Evolutionary conservation across 2,888 invertebrate species (phyloP).

Genomic region (Erannis defoliaria): DNA sequence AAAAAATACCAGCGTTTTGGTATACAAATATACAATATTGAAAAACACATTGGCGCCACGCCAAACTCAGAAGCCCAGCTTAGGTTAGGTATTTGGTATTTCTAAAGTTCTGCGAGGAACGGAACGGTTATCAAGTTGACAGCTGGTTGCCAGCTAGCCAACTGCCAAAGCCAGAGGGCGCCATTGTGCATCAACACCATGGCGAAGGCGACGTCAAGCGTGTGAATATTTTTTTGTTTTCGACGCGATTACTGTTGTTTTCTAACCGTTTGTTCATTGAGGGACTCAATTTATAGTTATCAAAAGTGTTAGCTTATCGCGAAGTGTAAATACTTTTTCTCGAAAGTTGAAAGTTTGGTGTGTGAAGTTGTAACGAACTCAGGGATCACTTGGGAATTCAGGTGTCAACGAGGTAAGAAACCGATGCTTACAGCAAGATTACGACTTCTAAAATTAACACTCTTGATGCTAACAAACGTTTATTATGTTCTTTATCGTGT

Average conservation of each 20-base stretch:
- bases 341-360: conserved; percentile 78
- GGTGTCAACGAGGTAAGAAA: conserved; percentile 87
- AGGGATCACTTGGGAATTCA: conserved; percentile 81
- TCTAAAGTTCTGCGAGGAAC: background rate
- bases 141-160: background rate
- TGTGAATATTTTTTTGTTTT: conserved; percentile 83
- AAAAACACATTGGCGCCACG: background rate
- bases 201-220: conserved; percentile 81
- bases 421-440: conserved; percentile 75
- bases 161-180: background rate
- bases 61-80: background rate
- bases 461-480: conserved; percentile 55
- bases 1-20: no score
- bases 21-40: no score
- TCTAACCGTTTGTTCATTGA: conserved; percentile 74
- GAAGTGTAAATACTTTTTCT: conserved; percentile 64
- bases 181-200: conserved; percentile 74
- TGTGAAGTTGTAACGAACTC: conserved; percentile 84
- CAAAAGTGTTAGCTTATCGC: conserved; percentile 64
- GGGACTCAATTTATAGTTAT: conserved; percentile 68
- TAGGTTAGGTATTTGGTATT: no score
- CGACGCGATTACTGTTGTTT: conserved; percentile 75
- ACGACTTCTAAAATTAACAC: conserved; percentile 73
- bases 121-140: background rate
- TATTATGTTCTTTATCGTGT: conserved; percentile 45